phyloP scores from a whole-genome alignment of 2,113 vertebrate genomes.

The Archilochus colubris region DNA sequence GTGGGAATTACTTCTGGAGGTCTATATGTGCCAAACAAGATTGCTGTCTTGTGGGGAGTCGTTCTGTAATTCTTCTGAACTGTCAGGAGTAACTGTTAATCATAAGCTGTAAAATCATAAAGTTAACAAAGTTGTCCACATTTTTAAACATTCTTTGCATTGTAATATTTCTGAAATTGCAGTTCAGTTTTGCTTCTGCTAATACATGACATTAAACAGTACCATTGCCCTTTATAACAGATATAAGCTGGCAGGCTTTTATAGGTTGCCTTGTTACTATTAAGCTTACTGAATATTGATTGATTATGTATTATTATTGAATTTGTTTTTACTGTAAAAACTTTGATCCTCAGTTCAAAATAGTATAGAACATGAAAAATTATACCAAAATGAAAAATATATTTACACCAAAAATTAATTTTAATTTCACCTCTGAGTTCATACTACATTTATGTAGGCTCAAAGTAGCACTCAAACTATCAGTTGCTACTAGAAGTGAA shows the following conservation, averaged over 20 bases:
- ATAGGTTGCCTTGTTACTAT: neutral
- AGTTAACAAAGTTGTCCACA: neutral
- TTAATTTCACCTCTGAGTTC: neutral
- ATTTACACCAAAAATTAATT: neutral
- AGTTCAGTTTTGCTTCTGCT: neutral
- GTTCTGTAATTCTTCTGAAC: neutral
- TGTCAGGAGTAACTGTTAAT: neutral
- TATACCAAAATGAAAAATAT: neutral
- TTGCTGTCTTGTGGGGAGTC: neutral
- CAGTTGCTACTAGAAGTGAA: neutral
- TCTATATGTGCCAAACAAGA: neutral
- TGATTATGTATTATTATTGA: neutral
- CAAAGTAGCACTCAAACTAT: neutral
- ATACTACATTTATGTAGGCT: neutral
- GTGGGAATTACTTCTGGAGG: neutral
- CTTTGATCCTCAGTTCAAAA: neutral
- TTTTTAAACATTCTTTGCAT: neutral
- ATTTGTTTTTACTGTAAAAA: neutral
- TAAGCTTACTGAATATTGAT: neutral
- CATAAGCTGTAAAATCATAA: neutral
- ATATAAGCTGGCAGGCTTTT: neutral
- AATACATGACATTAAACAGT: neutral
- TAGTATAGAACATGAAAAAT: neutral
- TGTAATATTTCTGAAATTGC: neutral
- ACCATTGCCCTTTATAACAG: neutral